Base-by-base conservation (phyloP, 2,888 invertebrate species). In the Cinara cedri region DNA sequence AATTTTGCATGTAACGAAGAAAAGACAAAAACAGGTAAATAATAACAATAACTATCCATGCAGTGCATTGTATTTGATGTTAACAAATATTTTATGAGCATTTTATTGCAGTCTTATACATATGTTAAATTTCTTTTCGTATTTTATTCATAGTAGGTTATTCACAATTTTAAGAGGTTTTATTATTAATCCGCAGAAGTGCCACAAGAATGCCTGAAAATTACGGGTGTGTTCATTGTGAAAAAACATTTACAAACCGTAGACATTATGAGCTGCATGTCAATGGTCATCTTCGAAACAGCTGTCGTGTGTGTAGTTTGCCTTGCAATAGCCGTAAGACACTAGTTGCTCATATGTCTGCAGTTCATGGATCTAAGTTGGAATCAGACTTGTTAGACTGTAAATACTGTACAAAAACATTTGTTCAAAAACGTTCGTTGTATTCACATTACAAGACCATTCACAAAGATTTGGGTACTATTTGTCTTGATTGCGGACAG, bases 381-480 rank as follows among this genome's bases (percentile, higher is more conserved):
- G 49, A 70, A 8, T 42, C 78, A 3, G 14, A 34, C 3, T 2
- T 42, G 21, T 62, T 78, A 16, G 49, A 51, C 6, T 78, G 78
- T n/a, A 60, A 68, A 16, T 60, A 55, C 24, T 78, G 78, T 62
- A n/a, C 46, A 19, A 78, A 78, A 42, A 78, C 78, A 11, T 78
- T 78, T 51, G 78, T 78, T 49, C 78, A 78, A 42, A 70, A 68
- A 62, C 78, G 78, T 42, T 78, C 78, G 11, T 49, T 78, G 24
- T 51, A 70, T 42, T 42, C 46, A 6, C 78, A 78, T 42, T 78
- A 62, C 60, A 78, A 78, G 70, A 68, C 70, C 8, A 34, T 60
- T 6, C 78, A 78, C 51, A 60, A 62, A 42, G 70, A 78, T 13
- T 60, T 34, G 1, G 78, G 57, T 9, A 49, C 46, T 13, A 24